A percentile compares a stretch with the other conserved stretches of the same genome.
Evolutionary conservation across 2,113 vertebrate genomes (phyloP).

Genomic region (Carollia perspicillata): DNA sequence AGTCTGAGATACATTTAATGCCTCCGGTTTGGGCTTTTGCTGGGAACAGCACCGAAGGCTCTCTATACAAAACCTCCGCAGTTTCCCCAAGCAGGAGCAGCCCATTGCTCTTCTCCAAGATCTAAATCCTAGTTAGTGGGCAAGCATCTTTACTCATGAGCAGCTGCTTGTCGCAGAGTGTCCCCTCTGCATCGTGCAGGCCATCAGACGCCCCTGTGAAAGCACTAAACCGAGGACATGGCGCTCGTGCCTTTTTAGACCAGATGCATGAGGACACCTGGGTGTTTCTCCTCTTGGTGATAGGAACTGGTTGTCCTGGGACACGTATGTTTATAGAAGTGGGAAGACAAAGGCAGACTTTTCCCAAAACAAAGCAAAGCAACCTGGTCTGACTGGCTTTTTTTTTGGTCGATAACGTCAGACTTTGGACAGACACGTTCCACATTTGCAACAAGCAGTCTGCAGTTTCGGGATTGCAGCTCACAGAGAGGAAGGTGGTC

Average conservation of each 20-base stretch:
- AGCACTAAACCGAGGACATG: neutral
- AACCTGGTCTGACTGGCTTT: neutral
- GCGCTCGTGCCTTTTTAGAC: neutral
- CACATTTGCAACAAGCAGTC: too few relatives aligned
- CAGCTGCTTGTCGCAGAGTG: neutral
- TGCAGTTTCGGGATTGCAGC: rapidly evolving
- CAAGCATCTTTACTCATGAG: neutral
- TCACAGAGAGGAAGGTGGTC: neutral
- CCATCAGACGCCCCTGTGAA: neutral
- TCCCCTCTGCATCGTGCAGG: neutral
- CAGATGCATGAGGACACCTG: neutral
- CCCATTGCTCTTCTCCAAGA: neutral
- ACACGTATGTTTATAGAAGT: neutral
- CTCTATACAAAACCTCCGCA: neutral
- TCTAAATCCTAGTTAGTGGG: neutral
- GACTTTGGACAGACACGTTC: neutral
- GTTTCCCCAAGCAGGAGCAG: neutral
- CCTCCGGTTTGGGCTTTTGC: neutral
- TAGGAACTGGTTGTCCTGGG: neutral
- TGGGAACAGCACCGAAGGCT: neutral
- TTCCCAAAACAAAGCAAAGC: neutral
- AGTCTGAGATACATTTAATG: neutral
- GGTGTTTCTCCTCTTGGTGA: neutral
- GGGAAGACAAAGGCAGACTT: neutral
- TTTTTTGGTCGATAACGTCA: neutral